Percentiles rank a stretch among this genome's conserved stretches.
Conservation (phyloP, 64 coral and sea anemone genomes). For the Pocillopora verrucosa region DNA sequence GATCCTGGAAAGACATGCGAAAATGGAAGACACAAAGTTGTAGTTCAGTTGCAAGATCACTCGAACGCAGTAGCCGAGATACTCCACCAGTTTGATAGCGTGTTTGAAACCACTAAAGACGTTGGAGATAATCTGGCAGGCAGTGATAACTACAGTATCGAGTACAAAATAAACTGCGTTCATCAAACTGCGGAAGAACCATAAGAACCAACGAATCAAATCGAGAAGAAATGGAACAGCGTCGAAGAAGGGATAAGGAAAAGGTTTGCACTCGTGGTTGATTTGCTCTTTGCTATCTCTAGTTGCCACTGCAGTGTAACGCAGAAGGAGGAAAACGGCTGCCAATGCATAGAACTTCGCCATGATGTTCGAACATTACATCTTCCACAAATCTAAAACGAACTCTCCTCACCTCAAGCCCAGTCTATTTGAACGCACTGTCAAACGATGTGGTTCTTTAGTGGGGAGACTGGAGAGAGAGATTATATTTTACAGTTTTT, state of each 20-base stretch:
- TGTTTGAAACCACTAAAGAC: constrained; percentile 44
- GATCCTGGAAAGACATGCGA: constrained; percentile 19
- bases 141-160: constrained; percentile 35
- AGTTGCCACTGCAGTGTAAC: constrained; percentile 14
- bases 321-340: constrained; percentile 6
- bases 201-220: constrained; percentile 11
- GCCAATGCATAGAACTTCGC: constrained; percentile 20
- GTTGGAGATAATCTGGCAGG: constrained; percentile 30
- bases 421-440: too few relatives aligned
- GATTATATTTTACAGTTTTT: too few relatives aligned
- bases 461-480: not conserved
- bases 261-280: constrained; percentile 48
- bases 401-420: too few relatives aligned
- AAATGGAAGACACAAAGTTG: constrained; percentile 64
- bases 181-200: constrained; percentile 33
- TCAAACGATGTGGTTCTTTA: not conserved
- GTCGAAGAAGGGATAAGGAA: constrained; percentile 47
- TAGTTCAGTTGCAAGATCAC: constrained; percentile 67
- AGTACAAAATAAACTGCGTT: constrained; percentile 54
- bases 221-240: constrained; percentile 36
- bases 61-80: constrained; percentile 63
- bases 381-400: not conserved
- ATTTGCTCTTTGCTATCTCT: constrained; percentile 6
- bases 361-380: not conserved
- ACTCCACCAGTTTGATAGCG: constrained; percentile 56